phyloP scores from a whole-genome alignment of 2,797 vertebrate species.

The Glyptemys insculpta region DNA sequence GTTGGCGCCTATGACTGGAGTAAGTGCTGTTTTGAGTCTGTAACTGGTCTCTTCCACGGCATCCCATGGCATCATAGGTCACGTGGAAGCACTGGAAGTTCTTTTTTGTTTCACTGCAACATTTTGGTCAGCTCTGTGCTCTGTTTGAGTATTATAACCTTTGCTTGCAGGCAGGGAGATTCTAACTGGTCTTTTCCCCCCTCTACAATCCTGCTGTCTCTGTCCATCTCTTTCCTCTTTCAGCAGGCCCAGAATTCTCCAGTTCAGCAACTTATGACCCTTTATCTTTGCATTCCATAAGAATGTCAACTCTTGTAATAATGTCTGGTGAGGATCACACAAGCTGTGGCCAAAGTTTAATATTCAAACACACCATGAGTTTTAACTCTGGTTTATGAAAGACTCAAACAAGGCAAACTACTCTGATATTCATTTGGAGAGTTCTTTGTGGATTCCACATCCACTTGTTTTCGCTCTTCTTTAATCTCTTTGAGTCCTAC shows the following conservation, averaged over 20 bases:
- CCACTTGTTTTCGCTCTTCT: background rate
- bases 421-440: background rate
- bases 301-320: background rate
- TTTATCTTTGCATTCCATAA: background rate
- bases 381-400: background rate
- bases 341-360: background rate
- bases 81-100: background rate
- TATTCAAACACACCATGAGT: background rate
- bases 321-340: background rate
- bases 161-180: background rate
- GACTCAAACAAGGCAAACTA: background rate
- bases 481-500: background rate
- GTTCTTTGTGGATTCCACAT: background rate
- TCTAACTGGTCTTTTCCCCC: background rate
- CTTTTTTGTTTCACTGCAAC: background rate
- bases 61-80: background rate
- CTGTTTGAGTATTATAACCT: background rate
- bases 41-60: background rate
- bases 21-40: background rate
- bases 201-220: background rate
- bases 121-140: background rate
- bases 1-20: too few species aligned
- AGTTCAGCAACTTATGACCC: background rate
- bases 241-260: background rate
- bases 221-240: background rate